Conservation (phyloP, 53 echinoderm and acorn worm species). For the Holothuria leucospilota region DNA sequence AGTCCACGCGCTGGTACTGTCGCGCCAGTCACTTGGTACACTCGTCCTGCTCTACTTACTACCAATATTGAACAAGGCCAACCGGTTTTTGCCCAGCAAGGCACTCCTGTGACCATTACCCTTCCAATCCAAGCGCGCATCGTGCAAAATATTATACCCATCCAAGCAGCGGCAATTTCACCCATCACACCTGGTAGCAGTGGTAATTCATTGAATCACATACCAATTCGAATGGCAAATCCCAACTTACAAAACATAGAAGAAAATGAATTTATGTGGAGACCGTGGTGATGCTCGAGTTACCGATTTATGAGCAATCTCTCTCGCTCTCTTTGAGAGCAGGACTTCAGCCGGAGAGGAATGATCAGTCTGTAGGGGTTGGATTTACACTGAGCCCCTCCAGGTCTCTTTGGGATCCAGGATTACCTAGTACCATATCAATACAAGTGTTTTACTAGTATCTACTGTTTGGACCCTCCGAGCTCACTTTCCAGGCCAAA, state of each 20-base stretch:
- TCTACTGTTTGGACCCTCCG: too few relatives aligned
- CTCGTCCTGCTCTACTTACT: constrained; percentile 21
- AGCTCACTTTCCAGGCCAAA: too few relatives aligned
- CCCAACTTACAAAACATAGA: constrained; percentile 12
- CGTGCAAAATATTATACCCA: constrained; percentile 42
- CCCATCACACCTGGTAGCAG: not conserved
- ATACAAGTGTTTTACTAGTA: too few relatives aligned
- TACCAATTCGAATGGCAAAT: constrained; percentile 44
- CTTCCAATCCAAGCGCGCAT: constrained; percentile 52
- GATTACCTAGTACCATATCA: too few relatives aligned
- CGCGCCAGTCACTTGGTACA: constrained; percentile 43
- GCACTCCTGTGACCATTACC: constrained; percentile 40
- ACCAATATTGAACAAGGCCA: constrained; percentile 39
- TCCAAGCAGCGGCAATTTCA: constrained; percentile 51
- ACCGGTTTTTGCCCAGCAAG: constrained; percentile 54
- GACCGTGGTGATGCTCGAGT: not conserved
- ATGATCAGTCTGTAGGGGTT: too few relatives aligned
- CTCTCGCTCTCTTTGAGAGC: too few relatives aligned
- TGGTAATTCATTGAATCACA: constrained; percentile 13
- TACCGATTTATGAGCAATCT: too few relatives aligned
- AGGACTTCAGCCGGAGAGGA: too few relatives aligned
- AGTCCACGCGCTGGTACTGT: constrained; percentile 43
- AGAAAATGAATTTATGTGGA: constrained; percentile 37
- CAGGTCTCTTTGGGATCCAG: too few relatives aligned
- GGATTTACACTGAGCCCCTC: too few relatives aligned